Percentiles rank a stretch among this genome's conserved stretches.
phyloP scores from a whole-genome alignment of 2,797 vertebrate species.

The Channa striata region DNA sequence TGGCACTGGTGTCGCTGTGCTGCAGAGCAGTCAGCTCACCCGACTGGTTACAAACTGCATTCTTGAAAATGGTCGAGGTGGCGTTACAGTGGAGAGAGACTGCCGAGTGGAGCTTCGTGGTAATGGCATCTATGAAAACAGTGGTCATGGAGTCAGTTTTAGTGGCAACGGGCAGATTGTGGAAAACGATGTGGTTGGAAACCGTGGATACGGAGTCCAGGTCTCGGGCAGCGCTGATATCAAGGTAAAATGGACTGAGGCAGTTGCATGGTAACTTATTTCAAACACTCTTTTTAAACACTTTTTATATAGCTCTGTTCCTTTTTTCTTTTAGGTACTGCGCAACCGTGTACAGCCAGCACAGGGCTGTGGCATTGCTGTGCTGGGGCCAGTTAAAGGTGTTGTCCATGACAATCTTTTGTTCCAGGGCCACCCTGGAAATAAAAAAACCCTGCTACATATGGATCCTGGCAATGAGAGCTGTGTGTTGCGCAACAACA shows the following conservation, averaged over 20 bases:
- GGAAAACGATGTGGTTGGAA: conserved; percentile 92
- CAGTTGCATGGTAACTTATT: not conserved
- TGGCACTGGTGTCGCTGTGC: conserved; percentile 86
- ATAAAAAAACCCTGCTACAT: conserved; percentile 86
- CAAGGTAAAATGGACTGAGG: conserved; percentile 80
- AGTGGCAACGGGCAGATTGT: conserved; percentile 86
- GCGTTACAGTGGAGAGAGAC: conserved; percentile 87
- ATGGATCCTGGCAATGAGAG: conserved; percentile 83
- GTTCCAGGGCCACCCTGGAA: conserved; percentile 88
- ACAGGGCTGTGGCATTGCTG: conserved; percentile 86
- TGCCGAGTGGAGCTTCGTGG: conserved; percentile 91
- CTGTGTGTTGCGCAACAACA: conserved; percentile 89
- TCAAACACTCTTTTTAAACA: not conserved
- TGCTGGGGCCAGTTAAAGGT: conserved; percentile 88
- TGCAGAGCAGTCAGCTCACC: conserved; percentile 91
- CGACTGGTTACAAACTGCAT: conserved; percentile 90
- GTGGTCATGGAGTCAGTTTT: conserved; percentile 87
- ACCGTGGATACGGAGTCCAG: conserved; percentile 87
- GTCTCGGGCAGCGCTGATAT: conserved; percentile 87
- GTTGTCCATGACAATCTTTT: conserved; percentile 90
- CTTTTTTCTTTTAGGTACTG: conserved; percentile 81
- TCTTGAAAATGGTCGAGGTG: conserved; percentile 86
- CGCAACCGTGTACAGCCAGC: conserved; percentile 92
- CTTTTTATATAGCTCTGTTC: not conserved
- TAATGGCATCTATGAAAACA: conserved; percentile 92